A percentile compares a stretch with the other conserved stretches of the same genome.
phyloP scores from a whole-genome alignment of 2,113 vertebrate species.

The Puffinus mauretanicus region DNA sequence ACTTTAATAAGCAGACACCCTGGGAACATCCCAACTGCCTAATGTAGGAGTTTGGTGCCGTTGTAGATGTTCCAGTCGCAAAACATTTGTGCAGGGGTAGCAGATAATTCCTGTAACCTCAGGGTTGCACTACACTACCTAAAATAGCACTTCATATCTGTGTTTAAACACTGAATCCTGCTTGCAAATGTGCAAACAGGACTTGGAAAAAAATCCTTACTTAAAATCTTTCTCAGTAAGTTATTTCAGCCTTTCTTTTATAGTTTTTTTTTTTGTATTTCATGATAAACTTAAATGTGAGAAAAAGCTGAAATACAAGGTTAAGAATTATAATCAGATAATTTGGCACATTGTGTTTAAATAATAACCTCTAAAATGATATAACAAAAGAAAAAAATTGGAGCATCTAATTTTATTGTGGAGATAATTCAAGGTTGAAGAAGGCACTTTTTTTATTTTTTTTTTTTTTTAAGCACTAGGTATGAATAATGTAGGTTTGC shows the following conservation, averaged over 20 bases:
- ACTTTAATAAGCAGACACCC: not conserved
- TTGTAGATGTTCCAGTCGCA: not conserved
- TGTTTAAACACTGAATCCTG: not conserved
- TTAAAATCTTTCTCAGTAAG: not conserved
- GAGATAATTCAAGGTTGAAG: not conserved
- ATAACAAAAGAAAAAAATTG: not conserved
- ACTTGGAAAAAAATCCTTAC: not conserved
- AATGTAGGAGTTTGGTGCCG: rapidly evolving
- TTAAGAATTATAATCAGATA: not conserved
- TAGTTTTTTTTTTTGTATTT: not conserved
- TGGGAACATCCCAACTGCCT: not conserved
- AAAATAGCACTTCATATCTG: not conserved
- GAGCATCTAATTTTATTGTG: not conserved
- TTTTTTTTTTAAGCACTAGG: not conserved
- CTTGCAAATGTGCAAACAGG: rapidly evolving
- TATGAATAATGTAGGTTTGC: not conserved
- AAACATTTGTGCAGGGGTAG: not conserved
- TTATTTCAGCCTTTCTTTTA: not conserved
- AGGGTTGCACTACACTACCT: not conserved
- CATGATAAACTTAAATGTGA: not conserved
- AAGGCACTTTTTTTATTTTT: not conserved
- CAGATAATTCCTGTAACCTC: not conserved
- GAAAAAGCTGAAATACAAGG: rapidly evolving
- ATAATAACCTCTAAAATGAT: not conserved
- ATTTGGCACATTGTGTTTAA: not conserved